Evolutionary conservation across 2,113 vertebrate genomes (phyloP).

Genomic region (Perca fluviatilis): DNA sequence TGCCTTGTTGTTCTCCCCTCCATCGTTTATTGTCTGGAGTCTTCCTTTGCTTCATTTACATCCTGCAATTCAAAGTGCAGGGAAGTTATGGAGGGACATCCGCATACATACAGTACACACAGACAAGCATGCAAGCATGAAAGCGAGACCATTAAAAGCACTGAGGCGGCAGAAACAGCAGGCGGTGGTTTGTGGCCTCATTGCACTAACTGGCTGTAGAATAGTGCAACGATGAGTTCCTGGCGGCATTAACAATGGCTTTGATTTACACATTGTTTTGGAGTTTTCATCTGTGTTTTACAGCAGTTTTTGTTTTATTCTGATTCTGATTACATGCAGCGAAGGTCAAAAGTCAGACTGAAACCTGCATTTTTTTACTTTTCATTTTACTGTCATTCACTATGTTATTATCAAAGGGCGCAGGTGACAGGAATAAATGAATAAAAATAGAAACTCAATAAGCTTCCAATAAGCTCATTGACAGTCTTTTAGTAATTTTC

Average conservation of each 20-base stretch:
- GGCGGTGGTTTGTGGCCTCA: constrained; percentile 74
- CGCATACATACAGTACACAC: constrained; percentile 25
- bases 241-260: constrained; percentile 46
- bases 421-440: too few species aligned
- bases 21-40: constrained; percentile 39
- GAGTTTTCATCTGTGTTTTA: constrained; percentile 28
- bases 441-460: too few species aligned
- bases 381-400: too few species aligned
- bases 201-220: constrained; percentile 64
- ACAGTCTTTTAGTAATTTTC: too few species aligned
- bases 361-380: too few species aligned
- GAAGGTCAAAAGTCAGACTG: constrained; percentile 53
- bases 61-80: constrained; percentile 61
- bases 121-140: constrained; percentile 44
- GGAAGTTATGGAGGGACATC: constrained; percentile 59
- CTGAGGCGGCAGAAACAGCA: constrained; percentile 77
- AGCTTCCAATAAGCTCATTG: too few species aligned
- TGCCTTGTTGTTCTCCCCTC: constrained; percentile 9
- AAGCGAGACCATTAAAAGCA: constrained; percentile 70
- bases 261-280: constrained; percentile 55
- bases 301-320: constrained; percentile 49
- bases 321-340: too few species aligned
- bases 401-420: too few species aligned
- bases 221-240: constrained; percentile 67
- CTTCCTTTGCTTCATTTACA: constrained; percentile 38